Percentiles rank a stretch among this genome's conserved stretches.
These are phyloP conservation scores for Ctenopoma kingsleyae DNA, from an alignment of 2,797 vertebrate genomes.

Conservation along the genomic window DNA sequence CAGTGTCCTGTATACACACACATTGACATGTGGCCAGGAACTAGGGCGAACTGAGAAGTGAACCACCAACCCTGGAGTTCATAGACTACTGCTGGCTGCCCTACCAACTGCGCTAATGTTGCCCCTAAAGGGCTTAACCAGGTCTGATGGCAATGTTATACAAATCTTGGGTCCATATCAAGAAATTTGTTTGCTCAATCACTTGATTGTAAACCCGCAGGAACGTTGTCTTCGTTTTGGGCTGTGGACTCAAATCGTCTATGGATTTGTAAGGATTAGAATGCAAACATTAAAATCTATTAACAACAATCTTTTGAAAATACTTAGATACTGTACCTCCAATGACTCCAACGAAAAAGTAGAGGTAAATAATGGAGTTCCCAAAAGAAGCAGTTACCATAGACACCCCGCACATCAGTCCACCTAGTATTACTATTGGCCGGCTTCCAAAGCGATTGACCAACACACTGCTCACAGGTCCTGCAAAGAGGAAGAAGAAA, in stretches of 20 bases:
- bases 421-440: slow-evolving; percentile 86
- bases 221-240: not conserved
- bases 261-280: not conserved
- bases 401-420: slow-evolving; percentile 84
- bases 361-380: slow-evolving; percentile 86
- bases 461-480: slow-evolving; percentile 86
- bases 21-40: too few species aligned
- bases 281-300: not conserved
- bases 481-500: slow-evolving; percentile 61
- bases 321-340: slow-evolving; percentile 81
- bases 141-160: slow-evolving; percentile 35
- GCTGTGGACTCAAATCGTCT: not conserved
- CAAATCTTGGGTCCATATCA: slow-evolving; percentile 12
- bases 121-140: not conserved
- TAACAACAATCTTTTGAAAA: not conserved
- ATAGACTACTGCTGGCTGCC: too few species aligned
- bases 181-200: not conserved
- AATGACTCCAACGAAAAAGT: slow-evolving; percentile 86
- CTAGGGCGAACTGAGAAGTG: too few species aligned
- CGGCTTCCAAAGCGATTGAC: slow-evolving; percentile 88
- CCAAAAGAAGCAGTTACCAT: slow-evolving; percentile 87
- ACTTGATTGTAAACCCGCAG: not conserved
- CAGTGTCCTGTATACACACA: too few species aligned
- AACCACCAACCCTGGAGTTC: too few species aligned
- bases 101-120: too few species aligned